Evolutionary conservation across 2,113 vertebrate genomes (phyloP).

Genomic region (Sisor rabdophorus): DNA sequence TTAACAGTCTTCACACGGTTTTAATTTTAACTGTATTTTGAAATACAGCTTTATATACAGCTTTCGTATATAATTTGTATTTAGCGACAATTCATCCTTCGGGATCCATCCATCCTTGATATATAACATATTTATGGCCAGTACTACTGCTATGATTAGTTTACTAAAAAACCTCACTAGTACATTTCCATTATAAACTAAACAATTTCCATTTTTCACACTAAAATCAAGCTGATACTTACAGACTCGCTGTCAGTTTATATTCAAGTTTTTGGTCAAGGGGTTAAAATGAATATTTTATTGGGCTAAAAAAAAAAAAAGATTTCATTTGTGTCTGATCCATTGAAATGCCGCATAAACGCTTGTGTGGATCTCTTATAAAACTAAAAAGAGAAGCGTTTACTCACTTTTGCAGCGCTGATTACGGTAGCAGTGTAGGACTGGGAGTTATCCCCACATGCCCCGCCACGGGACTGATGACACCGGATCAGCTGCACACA

Average conservation of each 20-base stretch:
- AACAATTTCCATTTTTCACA: not conserved
- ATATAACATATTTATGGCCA: not conserved
- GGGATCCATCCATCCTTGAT: too few relatives aligned
- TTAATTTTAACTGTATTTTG: too few relatives aligned
- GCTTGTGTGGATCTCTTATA: not conserved
- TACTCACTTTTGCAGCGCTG: constrained; percentile 96
- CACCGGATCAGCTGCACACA: constrained; percentile 86
- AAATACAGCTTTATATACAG: too few relatives aligned
- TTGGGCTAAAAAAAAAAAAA: not conserved
- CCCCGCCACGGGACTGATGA: constrained; percentile 96
- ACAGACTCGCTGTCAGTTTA: not conserved
- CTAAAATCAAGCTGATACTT: not conserved
- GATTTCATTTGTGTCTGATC: not conserved
- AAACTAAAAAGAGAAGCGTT: not conserved
- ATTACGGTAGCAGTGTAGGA: constrained; percentile 98
- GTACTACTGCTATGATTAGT: not conserved
- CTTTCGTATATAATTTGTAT: too few relatives aligned
- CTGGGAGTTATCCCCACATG: constrained; percentile 96
- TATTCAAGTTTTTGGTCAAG: not conserved
- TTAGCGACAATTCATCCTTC: too few relatives aligned
- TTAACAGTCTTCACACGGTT: too few relatives aligned
- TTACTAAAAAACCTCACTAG: not conserved
- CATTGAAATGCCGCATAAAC: not conserved
- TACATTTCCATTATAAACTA: not conserved
- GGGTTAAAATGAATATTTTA: not conserved